Base-by-base conservation (phyloP, 2,797 vertebrate genomes). In the Manis javanica region DNA sequence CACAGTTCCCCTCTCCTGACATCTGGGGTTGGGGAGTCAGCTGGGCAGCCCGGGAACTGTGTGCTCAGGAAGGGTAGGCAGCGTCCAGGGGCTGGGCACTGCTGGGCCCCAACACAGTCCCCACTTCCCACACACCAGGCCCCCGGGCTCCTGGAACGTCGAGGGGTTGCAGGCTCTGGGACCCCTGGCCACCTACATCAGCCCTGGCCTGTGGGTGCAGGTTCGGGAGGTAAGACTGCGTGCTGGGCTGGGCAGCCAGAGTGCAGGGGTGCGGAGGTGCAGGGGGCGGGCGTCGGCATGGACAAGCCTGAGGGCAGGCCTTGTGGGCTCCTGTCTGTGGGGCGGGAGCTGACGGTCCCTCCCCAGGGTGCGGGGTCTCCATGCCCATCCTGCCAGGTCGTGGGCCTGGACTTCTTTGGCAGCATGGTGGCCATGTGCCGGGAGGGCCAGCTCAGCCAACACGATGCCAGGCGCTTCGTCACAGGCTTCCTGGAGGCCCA, bases 91-190 rank as follows among this genome's bases (percentile, higher is more conserved):
- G 11, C 68, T 23, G 3, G 16, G 78, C 1, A 11, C 59, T 68
- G 31, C 59, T 51, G 42, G 49, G 39, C 61, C 29, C 53, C 7
- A 0, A 92, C 74, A 15, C 4, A 3, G 42, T 3, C 11, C 18
- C 11, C 66, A 10, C 12, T 42, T 66, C 24, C 66, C n/a, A 1
- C 18, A 55, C 9, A 0, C 3, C 97, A 99, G 98, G 97, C 37
- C 85, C 39, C 98, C 98, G 1, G 31, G 26, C 0, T 93, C 96
- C 82, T 98, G 98, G 98, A 96, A 97, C n/a, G 39, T 97, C 5
- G 75, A 1, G 46, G 96, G 93, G 0, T 94, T 98, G 24, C 95
- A 66, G 72, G 61, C 59, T 3, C 8, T 98, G 37, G 98, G 98
- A 16, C 87, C 72, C 0, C 97, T 99, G 2, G 82, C 96, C 49